Conservation (phyloP, 30 jellyfish, hydroid and myxozoan genomes). For the Hydractinia symbiolongicarpus region DNA sequence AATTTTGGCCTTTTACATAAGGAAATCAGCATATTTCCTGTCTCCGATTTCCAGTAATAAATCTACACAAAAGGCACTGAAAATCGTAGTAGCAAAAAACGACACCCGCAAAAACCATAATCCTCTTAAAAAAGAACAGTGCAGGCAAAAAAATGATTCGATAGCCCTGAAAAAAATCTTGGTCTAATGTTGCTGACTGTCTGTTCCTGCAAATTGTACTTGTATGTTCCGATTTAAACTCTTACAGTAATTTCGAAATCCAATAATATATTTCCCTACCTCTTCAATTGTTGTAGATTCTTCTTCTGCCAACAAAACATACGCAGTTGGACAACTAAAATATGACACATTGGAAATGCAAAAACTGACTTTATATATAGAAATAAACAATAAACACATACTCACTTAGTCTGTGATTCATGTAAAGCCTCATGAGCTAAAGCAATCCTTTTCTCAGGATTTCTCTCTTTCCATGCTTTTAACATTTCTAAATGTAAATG, state of each 20-base stretch:
- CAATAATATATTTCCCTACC: constrained; percentile 22
- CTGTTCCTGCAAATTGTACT: too few species aligned
- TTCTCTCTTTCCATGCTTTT: constrained; percentile 92
- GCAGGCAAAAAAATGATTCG: too few species aligned
- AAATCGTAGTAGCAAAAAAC: too few species aligned
- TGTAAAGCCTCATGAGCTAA: constrained; percentile 79
- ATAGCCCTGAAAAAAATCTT: too few species aligned
- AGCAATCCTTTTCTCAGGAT: constrained; percentile 60
- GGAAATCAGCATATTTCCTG: background rate
- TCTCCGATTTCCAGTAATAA: too few species aligned
- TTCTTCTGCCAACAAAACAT: constrained; percentile 85
- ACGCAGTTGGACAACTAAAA: constrained; percentile 90
- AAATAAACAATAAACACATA: background rate
- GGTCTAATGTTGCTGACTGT: too few species aligned
- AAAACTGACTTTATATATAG: background rate
- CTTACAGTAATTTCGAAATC: too few species aligned
- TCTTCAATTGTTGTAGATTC: constrained; percentile 96
- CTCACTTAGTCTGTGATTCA: constrained; percentile 66
- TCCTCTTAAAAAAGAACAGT: too few species aligned
- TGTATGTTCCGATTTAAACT: too few species aligned
- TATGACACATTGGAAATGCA: background rate
- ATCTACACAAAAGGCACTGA: too few species aligned
- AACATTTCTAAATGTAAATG: constrained; percentile 60
- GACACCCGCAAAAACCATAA: too few species aligned
- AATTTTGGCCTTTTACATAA: background rate